Evolutionary conservation across 2,888 invertebrate species (phyloP).

Genomic region (Nebria salina): DNA sequence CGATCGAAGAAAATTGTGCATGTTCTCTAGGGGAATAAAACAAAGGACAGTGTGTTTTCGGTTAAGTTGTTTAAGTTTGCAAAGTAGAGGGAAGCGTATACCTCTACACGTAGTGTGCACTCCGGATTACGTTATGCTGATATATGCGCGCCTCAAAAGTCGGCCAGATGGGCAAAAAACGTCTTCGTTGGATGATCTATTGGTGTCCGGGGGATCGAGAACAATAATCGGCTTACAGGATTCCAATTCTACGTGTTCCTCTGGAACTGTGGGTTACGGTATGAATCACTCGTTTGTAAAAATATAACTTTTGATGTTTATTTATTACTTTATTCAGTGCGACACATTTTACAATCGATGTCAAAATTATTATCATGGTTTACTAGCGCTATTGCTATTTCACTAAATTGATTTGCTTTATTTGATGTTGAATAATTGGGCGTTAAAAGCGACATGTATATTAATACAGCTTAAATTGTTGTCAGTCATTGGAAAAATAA

Average conservation of each 20-base stretch:
- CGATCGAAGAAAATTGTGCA: too few species aligned
- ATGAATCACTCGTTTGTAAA: not conserved
- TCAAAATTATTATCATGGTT: slow-evolving; percentile 13
- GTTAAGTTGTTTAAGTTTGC: not conserved
- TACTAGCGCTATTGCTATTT: slow-evolving; percentile 27
- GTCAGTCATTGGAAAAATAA: not conserved
- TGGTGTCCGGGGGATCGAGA: slow-evolving; percentile 28
- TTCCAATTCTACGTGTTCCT: slow-evolving; percentile 23
- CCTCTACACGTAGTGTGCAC: slow-evolving; percentile 26
- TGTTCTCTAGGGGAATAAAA: slow-evolving; percentile 6
- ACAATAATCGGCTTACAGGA: slow-evolving; percentile 45
- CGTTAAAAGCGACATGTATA: not conserved
- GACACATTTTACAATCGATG: not conserved
- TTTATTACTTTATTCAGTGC: slow-evolving; percentile 7
- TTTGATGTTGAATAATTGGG: not conserved
- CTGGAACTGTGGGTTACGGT: not conserved
- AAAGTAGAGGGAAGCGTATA: slow-evolving; percentile 6
- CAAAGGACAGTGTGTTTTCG: not conserved
- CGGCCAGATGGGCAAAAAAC: slow-evolving; percentile 38
- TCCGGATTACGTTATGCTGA: slow-evolving; percentile 34
- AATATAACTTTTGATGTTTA: not conserved
- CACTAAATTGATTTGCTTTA: slow-evolving; percentile 19
- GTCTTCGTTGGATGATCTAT: slow-evolving; percentile 40
- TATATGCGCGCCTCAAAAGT: slow-evolving; percentile 40
- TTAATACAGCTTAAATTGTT: too few species aligned